These are phyloP conservation scores for Chaetoderma sp. DNA, from an alignment of 2,888 invertebrate genomes.

Conservation along the genomic window DNA sequence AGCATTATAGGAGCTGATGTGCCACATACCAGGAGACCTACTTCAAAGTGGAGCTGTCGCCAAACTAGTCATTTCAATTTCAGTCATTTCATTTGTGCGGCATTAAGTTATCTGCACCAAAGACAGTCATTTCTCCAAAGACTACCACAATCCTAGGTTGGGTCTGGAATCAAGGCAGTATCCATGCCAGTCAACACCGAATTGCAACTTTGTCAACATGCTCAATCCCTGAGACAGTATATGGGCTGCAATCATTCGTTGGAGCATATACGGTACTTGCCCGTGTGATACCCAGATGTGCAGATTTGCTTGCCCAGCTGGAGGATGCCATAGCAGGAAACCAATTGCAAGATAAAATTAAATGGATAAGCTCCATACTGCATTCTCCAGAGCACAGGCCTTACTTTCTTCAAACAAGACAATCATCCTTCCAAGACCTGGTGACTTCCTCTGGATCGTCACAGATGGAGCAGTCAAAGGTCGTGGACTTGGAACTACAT, in stretches of 20 bases:
- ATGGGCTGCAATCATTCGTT: conserved; percentile 26
- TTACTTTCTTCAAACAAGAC: conserved; percentile 5
- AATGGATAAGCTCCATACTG: conserved; percentile 24
- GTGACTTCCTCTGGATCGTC: conserved; percentile 23
- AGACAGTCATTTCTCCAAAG: conserved; percentile 23
- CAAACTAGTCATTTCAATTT: too few species aligned
- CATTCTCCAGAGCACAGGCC: conserved; percentile 24
- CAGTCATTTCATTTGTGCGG: too few species aligned
- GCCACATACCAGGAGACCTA: conserved; percentile 30
- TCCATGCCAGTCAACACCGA: conserved; percentile 27
- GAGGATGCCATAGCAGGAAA: conserved; percentile 29
- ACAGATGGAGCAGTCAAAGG: conserved; percentile 16
- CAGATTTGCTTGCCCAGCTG: conserved; percentile 21
- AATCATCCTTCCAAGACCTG: conserved; percentile 17
- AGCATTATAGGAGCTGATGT: conserved; percentile 33
- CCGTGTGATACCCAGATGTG: conserved; percentile 26
- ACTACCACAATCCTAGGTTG: conserved; percentile 26
- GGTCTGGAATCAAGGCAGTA: conserved; percentile 31
- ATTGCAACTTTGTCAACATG: conserved; percentile 26
- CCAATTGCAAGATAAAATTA: conserved; percentile 27
- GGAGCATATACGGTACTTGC: conserved; percentile 36
- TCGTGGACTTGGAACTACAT: conserved; percentile 11
- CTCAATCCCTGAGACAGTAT: conserved; percentile 20
- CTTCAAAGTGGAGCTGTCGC: conserved; percentile 30
- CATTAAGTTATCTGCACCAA: conserved; percentile 23